phyloP scores from a whole-genome alignment of 2,113 vertebrate genomes.

The Triplophysa tibetana region DNA sequence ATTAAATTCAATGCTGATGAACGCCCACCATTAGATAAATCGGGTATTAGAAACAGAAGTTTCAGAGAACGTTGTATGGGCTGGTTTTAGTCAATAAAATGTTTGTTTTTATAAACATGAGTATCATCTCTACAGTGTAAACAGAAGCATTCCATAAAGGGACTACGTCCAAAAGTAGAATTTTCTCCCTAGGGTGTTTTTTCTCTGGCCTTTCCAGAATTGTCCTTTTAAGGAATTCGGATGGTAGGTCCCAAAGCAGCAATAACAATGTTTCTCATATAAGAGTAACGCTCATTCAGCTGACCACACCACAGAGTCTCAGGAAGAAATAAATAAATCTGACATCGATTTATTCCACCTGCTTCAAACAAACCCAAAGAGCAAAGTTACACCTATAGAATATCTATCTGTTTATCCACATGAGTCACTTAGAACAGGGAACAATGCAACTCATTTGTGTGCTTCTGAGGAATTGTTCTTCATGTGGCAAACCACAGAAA shows the following conservation, averaged over 20 bases:
- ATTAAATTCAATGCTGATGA: not conserved
- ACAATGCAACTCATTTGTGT: not conserved
- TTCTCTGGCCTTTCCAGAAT: not conserved
- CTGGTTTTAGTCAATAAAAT: not conserved
- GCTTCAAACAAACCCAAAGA: not conserved
- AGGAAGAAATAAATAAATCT: not conserved
- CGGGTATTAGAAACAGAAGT: not conserved
- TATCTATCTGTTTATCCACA: not conserved
- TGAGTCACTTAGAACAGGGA: not conserved
- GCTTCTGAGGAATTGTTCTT: too few species aligned
- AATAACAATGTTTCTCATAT: not conserved
- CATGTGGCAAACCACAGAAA: not conserved
- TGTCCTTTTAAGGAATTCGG: not conserved
- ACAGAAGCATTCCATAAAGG: slow-evolving; percentile 19
- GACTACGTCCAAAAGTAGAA: not conserved
- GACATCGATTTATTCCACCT: not conserved
- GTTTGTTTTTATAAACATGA: not conserved
- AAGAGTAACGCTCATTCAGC: too few species aligned
- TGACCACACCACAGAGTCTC: not conserved
- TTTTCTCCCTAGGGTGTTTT: slow-evolving; percentile 7
- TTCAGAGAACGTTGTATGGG: not conserved
- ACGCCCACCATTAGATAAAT: not conserved
- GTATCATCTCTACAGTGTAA: not conserved
- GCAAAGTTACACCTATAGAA: not conserved
- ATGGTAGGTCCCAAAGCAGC: not conserved